phyloP scores from a whole-genome alignment of 2,113 vertebrate species.

The Nyctibius bracteatus region DNA sequence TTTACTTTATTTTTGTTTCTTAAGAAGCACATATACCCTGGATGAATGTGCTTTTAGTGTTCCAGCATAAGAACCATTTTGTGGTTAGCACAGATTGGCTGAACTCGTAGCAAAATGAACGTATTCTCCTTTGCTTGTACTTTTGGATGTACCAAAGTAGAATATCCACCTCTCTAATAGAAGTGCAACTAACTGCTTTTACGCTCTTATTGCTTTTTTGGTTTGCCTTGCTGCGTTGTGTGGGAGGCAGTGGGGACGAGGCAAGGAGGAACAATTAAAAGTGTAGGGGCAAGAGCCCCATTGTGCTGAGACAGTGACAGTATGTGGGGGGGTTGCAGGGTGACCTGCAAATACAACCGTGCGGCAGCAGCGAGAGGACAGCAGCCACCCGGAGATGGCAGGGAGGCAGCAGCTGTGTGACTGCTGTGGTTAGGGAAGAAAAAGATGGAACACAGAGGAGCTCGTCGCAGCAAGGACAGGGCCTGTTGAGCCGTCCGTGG shows the following conservation, averaged over 20 bases:
- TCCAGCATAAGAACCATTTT: background rate
- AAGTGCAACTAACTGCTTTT: background rate
- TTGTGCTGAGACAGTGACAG: background rate
- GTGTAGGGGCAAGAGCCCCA: background rate
- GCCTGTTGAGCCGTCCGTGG: accelerated
- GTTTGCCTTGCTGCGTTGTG: background rate
- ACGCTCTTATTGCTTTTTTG: background rate
- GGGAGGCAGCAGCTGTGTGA: background rate
- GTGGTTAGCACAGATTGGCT: background rate
- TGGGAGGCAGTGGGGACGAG: background rate
- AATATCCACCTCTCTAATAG: background rate
- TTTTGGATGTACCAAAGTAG: background rate
- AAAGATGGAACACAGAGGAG: background rate
- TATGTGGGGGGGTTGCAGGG: background rate
- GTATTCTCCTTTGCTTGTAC: background rate
- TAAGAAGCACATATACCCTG: background rate
- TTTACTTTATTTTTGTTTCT: background rate
- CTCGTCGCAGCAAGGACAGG: background rate
- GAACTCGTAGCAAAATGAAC: background rate
- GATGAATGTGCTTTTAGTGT: background rate
- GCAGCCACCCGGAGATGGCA: background rate
- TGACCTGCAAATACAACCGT: background rate
- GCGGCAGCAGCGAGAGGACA: accelerated
- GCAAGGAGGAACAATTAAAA: background rate
- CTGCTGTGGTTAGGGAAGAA: accelerated